A percentile compares a stretch with the other conserved stretches of the same genome.
Conservation (phyloP, 2,888 invertebrate species). For the Dryadula phaetusa region DNA sequence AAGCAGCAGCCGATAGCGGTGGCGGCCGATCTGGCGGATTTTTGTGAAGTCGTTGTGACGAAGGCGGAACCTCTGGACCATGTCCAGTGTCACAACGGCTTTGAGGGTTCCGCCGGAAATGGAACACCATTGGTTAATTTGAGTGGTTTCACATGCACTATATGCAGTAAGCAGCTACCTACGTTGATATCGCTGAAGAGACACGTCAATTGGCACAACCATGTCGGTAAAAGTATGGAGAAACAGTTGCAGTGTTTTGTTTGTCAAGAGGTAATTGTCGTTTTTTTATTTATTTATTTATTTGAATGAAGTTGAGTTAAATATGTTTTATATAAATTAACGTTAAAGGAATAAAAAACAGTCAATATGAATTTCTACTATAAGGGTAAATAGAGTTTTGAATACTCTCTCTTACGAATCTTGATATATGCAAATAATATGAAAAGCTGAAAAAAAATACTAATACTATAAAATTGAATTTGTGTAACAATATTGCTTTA, state of each 20-base stretch:
- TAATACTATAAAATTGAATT: neutral
- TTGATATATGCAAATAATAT: neutral
- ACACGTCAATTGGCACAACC: slow-evolving; percentile 78
- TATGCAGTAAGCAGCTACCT: slow-evolving; percentile 75
- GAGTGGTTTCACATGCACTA: slow-evolving; percentile 73
- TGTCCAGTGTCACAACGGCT: slow-evolving; percentile 81
- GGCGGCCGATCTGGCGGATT: slow-evolving; percentile 73
- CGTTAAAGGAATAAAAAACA: no score
- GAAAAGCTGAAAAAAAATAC: neutral
- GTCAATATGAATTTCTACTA: no score
- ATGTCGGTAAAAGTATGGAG: slow-evolving; percentile 69
- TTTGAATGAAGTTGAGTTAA: neutral
- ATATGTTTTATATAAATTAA: neutral
- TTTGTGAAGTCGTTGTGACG: slow-evolving; percentile 84
- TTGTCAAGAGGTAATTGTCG: slow-evolving; percentile 74
- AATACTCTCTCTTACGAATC: no score
- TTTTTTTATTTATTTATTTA: slow-evolving; percentile 9
- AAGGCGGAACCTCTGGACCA: slow-evolving; percentile 81
- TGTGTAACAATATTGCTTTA: neutral
- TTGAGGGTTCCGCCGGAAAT: slow-evolving; percentile 61
- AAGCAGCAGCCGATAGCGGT: slow-evolving; percentile 56
- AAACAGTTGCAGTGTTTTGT: slow-evolving; percentile 73
- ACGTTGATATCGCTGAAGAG: slow-evolving; percentile 74
- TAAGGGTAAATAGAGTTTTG: no score
- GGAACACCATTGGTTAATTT: slow-evolving; percentile 58